Conservation (phyloP, 2,797 vertebrate species). For the Sebastolobus altivelis region DNA sequence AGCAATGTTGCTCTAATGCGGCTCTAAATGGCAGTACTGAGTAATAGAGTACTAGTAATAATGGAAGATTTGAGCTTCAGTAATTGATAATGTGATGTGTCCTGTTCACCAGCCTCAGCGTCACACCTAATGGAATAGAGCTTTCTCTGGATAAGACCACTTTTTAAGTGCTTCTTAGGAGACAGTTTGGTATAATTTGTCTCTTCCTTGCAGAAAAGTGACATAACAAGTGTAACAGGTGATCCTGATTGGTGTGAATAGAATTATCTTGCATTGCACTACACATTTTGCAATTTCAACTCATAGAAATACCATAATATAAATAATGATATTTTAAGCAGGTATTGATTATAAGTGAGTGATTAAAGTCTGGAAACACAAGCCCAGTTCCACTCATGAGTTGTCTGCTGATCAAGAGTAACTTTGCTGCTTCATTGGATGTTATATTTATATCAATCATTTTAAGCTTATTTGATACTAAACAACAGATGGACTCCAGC, state of each 20-base stretch:
- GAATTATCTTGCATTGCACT: neutral
- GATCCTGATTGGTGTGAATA: neutral
- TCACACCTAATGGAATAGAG: neutral
- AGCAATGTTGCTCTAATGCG: conserved; percentile 1
- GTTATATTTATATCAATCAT: neutral
- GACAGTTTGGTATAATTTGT: neutral
- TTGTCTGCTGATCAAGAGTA: neutral
- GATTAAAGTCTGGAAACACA: neutral
- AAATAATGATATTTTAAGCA: neutral
- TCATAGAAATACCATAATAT: neutral
- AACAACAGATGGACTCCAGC: neutral
- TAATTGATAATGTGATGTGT: neutral
- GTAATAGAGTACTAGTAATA: too few relatives aligned
- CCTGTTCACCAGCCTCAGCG: neutral
- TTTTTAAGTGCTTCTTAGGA: neutral
- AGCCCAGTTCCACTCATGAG: neutral
- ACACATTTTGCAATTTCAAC: neutral
- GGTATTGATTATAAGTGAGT: neutral
- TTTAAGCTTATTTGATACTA: neutral
- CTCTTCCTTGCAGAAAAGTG: neutral
- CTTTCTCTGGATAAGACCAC: neutral
- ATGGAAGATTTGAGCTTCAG: neutral
- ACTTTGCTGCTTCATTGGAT: conserved; percentile 1
- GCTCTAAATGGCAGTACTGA: neutral
- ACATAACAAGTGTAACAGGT: neutral